Conservation (phyloP, 2,797 vertebrate genomes). For the Rhyacichthys aspro region DNA sequence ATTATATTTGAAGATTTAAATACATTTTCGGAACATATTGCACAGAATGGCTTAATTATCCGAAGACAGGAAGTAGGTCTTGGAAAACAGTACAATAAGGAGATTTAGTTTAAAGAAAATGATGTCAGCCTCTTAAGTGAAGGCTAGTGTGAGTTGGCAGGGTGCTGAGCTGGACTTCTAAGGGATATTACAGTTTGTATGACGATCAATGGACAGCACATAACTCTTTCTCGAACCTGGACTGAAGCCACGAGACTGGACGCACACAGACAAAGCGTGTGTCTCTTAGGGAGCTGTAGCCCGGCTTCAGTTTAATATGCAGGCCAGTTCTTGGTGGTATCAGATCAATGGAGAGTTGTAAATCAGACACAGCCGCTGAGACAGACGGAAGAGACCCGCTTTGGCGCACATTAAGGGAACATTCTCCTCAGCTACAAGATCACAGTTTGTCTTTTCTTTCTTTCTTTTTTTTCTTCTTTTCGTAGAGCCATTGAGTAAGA, state of each 20-base stretch:
- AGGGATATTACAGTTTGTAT: conserved; percentile 55
- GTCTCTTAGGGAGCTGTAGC: conserved; percentile 47
- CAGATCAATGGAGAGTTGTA: conserved; percentile 73
- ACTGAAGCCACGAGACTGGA: conserved; percentile 39
- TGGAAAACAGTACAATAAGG: conserved; percentile 47
- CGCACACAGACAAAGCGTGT: conserved; percentile 24
- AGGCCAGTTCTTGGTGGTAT: conserved; percentile 72
- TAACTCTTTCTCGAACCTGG: conserved; percentile 51
- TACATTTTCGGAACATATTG: conserved; percentile 33
- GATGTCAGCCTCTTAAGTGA: conserved; percentile 64
- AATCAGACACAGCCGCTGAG: conserved; percentile 72
- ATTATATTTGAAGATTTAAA: conserved; percentile 45
- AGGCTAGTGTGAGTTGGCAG: conserved; percentile 68
- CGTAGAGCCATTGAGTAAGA: conserved; percentile 62
- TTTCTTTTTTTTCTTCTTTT: conserved; percentile 54
- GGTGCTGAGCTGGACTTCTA: conserved; percentile 48
- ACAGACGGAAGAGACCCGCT: conserved; percentile 69
- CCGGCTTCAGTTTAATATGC: conserved; percentile 65
- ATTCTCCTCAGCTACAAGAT: conserved; percentile 65
- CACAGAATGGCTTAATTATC: conserved; percentile 51
- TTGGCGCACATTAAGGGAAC: conserved; percentile 72
- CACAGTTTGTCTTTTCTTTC: conserved; percentile 55
- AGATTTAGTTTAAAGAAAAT: conserved; percentile 66
- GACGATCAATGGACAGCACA: conserved; percentile 58
- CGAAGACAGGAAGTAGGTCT: conserved; percentile 46